Evolutionary conservation across 2,888 invertebrate species (phyloP).

Genomic region (Leptopilina drosophilae): DNA sequence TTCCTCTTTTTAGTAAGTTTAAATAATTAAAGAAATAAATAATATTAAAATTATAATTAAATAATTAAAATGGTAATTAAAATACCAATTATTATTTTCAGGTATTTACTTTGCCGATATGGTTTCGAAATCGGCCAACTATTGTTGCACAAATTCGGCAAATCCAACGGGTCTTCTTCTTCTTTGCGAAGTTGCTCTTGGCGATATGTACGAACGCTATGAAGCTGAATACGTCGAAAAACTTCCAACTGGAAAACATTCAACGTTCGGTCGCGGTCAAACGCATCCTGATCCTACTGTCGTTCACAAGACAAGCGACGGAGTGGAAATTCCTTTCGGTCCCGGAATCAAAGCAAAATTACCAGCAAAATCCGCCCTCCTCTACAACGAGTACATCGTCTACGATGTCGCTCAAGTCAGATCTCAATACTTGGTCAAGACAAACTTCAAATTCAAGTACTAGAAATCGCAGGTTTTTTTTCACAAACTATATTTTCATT

Average conservation of each 20-base stretch:
- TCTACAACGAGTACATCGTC: conserved; percentile 97
- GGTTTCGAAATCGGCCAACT: conserved; percentile 99
- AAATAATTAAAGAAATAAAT: too few species aligned
- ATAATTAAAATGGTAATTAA: too few species aligned
- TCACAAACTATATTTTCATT: neutral
- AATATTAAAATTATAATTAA: too few species aligned
- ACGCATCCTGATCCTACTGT: conserved; percentile 89
- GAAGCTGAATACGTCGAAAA: conserved; percentile 86
- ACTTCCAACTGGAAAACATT: conserved; percentile 90
- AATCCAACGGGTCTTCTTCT: conserved; percentile 90
- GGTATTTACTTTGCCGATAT: conserved; percentile 95
- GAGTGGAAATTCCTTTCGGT: conserved; percentile 89
- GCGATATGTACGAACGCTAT: conserved; percentile 90
- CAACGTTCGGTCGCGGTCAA: conserved; percentile 91
- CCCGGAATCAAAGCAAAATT: conserved; percentile 78
- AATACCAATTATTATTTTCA: conserved; percentile 49
- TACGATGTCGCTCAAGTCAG: conserved; percentile 97
- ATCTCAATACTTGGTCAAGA: conserved; percentile 90
- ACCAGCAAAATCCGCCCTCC: conserved; percentile 79
- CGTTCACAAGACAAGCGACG: conserved; percentile 80
- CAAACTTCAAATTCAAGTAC: conserved; percentile 90
- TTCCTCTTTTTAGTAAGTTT: too few species aligned
- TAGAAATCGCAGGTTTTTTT: conserved; percentile 65
- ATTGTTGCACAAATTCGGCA: conserved; percentile 87
- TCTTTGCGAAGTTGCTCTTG: conserved; percentile 96